Evolutionary conservation across 2,888 invertebrate species (phyloP), one percentile per base, ranked within the genome.

Genomic region (Myathropa florea): DNA sequence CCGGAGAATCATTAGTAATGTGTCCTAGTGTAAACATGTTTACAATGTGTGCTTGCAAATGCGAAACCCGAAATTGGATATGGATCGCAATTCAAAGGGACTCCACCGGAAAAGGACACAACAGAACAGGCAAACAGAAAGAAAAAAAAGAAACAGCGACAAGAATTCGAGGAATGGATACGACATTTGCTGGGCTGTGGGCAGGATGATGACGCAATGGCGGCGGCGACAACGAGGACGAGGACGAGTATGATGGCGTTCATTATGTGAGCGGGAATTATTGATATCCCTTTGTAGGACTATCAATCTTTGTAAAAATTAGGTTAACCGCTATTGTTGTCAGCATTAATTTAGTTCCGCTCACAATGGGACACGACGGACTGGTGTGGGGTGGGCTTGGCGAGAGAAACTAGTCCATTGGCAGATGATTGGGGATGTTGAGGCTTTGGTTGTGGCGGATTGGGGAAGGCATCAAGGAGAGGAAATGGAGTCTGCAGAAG

Each of bases 1-100:
- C 72, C 68, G 59, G 65, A 10, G 82, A 83, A 86, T 83, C 86
- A 86, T 86, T 86, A 83, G 83, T 78, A 60, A 75, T 18, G 61
- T 39, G 39, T 65, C 73, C 73, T 70, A 83, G 39, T 70, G 83
- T 86, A 86, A 86, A 79, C 86, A 83, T 83, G 83, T 83, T 86
- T 86, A 81, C 81, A 68, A 53, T 24, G 33, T 55, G 2, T 57
- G n/a, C 63, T 68, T 75, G 60, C 55, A 46, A 53, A 85, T 75
- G 53, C 70, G 60, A 57, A 7, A 46, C 24, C 55, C 67, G 57
- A 36, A 78, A 30, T 61, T 60, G 46, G 65, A 64, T 30, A 39
- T 4, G 59, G 64, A 79, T 79, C 79, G 14, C 3, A 64, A 59
- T 79, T 65, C 78, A 70, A 64, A 70, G 63, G 33, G 36, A 14